These are phyloP conservation scores for Acanthaster planci DNA, from an alignment of 35 echinoderm and acorn worm species.

Conservation along the genomic window DNA sequence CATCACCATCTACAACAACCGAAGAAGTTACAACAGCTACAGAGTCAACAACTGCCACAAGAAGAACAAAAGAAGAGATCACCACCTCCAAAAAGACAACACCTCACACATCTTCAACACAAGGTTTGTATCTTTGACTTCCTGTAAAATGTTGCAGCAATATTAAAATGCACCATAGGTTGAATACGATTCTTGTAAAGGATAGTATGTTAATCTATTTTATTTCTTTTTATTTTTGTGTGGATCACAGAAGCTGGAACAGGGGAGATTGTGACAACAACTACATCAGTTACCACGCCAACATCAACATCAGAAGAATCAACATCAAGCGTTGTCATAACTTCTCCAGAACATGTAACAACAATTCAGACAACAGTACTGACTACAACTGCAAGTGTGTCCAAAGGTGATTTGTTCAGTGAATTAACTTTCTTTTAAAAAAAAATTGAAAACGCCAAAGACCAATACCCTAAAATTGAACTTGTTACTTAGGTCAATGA, in stretches of 20 bases:
- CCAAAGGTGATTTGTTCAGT: not conserved
- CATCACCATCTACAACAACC: constrained; percentile 7
- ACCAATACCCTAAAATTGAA: too few relatives aligned
- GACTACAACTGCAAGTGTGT: not conserved
- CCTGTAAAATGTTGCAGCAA: too few relatives aligned
- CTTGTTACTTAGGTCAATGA: too few relatives aligned
- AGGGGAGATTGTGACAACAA: not conserved
- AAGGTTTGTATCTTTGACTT: not conserved
- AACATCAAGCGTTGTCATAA: not conserved
- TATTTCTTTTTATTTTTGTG: too few relatives aligned
- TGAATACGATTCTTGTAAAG: too few relatives aligned
- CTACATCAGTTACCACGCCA: not conserved
- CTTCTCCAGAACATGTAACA: not conserved
- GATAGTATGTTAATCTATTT: too few relatives aligned
- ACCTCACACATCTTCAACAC: not conserved
- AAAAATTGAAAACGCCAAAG: too few relatives aligned
- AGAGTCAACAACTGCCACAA: not conserved
- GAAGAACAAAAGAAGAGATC: not conserved
- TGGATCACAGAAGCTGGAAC: not conserved
- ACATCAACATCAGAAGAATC: not conserved
- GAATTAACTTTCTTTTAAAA: not conserved
- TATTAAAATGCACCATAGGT: too few relatives aligned
- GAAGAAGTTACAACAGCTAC: not conserved
- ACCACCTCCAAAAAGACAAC: not conserved
- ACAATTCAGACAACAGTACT: not conserved